A percentile compares a stretch with the other conserved stretches of the same genome.
These are phyloP conservation scores for Anastatus disparis DNA, from an alignment of 1,140 invertebrate genomes.

Conservation along the genomic window DNA sequence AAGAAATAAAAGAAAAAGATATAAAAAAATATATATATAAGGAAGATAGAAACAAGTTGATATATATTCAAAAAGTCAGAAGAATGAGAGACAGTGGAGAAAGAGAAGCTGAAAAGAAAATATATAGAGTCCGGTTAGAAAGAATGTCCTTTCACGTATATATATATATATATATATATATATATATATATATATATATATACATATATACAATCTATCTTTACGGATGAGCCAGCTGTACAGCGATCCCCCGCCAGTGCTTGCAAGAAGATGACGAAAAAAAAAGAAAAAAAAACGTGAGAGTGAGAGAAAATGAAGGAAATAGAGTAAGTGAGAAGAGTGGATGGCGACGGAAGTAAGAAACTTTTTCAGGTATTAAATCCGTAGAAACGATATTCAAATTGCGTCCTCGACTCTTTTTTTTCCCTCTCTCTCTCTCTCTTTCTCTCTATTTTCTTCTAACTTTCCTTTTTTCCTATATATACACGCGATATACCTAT, in stretches of 20 bases:
- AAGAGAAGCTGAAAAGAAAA: not conserved
- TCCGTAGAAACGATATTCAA: slow-evolving; percentile 30
- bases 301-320: not conserved
- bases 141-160: not conserved
- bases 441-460: not conserved
- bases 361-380: slow-evolving; percentile 35
- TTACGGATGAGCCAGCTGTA: slow-evolving; percentile 11
- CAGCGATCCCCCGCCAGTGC: not conserved
- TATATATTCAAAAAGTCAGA: slow-evolving; percentile 12
- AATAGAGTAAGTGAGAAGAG: not conserved
- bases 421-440: not conserved
- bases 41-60: not conserved
- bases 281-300: not conserved
- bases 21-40: too few species aligned
- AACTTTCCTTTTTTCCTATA: not conserved
- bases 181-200: slow-evolving; percentile 2
- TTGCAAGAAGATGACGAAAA: not conserved
- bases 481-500: not conserved
- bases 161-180: not conserved
- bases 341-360: not conserved
- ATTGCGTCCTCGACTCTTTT: slow-evolving; percentile 6
- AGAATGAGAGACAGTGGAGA: not conserved
- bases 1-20: not conserved
- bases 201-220: slow-evolving; percentile 3
- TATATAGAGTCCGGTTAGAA: not conserved